These are phyloP conservation scores for Merodon equestris DNA, from an alignment of 2,888 invertebrate species.

Conservation along the genomic window DNA sequence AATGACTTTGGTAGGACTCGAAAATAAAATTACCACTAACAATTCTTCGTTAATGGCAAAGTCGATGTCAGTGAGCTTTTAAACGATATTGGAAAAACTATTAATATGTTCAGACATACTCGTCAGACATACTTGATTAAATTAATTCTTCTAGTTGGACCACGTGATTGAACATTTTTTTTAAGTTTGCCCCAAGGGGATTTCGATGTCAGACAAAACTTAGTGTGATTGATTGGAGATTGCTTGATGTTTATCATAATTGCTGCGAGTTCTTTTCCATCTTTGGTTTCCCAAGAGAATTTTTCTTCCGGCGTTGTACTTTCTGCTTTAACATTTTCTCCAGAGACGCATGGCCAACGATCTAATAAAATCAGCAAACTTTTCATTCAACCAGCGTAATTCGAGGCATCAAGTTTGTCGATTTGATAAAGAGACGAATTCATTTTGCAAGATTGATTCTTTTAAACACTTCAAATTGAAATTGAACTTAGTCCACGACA, in stretches of 20 bases:
- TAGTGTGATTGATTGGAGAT: background rate
- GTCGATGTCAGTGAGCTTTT: background rate
- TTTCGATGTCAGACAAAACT: constrained; percentile 1
- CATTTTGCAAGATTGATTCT: too few species aligned
- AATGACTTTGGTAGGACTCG: constrained; percentile 11
- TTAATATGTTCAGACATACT: background rate
- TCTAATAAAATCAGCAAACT: too few species aligned
- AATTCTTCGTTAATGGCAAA: constrained; percentile 1
- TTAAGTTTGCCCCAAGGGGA: background rate
- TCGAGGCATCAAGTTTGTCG: too few species aligned
- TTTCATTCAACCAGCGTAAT: too few species aligned
- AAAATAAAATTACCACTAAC: background rate
- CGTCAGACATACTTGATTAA: background rate
- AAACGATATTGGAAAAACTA: too few species aligned
- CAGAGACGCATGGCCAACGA: too few species aligned
- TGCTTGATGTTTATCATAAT: background rate
- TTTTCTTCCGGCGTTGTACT: too few species aligned
- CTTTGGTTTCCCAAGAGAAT: too few species aligned
- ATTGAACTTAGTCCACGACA: too few species aligned
- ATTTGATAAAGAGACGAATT: too few species aligned
- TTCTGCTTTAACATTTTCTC: too few species aligned
- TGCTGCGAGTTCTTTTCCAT: background rate
- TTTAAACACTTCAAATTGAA: too few species aligned
- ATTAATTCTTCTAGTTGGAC: background rate
- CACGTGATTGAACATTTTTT: background rate